Conservation (phyloP, 2,888 invertebrate genomes). For the Periphyllus acericola region DNA sequence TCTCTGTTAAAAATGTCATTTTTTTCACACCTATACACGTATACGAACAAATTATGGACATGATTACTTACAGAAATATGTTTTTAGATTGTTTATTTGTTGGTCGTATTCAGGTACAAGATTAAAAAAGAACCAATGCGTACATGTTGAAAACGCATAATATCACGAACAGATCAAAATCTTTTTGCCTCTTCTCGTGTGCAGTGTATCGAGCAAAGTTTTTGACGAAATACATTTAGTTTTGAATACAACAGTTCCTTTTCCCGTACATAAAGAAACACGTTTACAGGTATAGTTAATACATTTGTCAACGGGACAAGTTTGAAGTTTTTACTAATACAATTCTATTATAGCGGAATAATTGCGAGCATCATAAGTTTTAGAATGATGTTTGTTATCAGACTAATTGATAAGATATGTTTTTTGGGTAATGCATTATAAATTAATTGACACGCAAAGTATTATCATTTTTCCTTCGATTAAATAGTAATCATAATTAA, state of each 20-base stretch:
- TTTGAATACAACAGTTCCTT: neutral
- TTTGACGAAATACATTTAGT: slow-evolving; percentile 13
- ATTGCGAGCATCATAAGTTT: slow-evolving; percentile 7
- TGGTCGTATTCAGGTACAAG: no score
- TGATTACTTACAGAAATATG: no score
- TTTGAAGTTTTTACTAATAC: slow-evolving; percentile 42
- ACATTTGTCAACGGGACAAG: slow-evolving; percentile 31
- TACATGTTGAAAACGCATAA: no score
- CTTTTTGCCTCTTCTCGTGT: neutral
- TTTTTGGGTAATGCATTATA: no score
- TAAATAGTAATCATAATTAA: no score
- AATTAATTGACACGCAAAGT: no score
- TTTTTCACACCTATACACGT: no score
- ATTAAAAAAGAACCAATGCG: no score
- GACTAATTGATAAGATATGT: slow-evolving; percentile 26
- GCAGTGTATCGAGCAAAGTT: slow-evolving; percentile 10
- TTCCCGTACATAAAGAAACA: neutral
- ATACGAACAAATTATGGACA: no score
- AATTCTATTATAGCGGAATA: slow-evolving; percentile 22
- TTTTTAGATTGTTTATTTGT: no score
- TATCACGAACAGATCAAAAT: neutral
- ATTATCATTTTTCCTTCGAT: no score
- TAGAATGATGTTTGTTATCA: slow-evolving; percentile 12
- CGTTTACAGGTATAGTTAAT: slow-evolving; percentile 43
- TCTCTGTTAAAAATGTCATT: no score